phyloP scores from a whole-genome alignment of 1,140 invertebrate species.

The Ceratosolen solmsi region DNA sequence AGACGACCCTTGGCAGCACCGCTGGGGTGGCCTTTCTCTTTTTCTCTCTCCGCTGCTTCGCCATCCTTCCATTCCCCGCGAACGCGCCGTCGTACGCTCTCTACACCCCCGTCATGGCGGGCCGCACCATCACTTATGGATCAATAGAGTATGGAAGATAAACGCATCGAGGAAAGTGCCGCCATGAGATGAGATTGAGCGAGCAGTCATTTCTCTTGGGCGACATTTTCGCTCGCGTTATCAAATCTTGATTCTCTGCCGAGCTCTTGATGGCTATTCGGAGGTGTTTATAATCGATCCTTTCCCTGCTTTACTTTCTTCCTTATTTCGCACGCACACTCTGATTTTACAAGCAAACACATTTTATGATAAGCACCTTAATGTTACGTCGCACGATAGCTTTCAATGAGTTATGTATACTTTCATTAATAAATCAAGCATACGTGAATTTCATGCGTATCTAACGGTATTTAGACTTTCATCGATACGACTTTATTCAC shows the following conservation, averaged over 20 bases:
- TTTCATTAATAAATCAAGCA: no score
- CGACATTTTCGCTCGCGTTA: slow-evolving; percentile 11
- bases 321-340: neutral
- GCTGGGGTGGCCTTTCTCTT: neutral
- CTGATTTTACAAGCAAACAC: no score
- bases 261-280: neutral
- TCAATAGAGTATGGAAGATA: slow-evolving; percentile 68
- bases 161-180: slow-evolving; percentile 48
- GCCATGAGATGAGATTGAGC: slow-evolving; percentile 47
- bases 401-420: no score
- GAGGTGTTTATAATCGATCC: neutral
- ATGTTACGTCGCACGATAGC: no score
- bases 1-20: neutral
- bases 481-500: no score
- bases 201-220: slow-evolving; percentile 41
- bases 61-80: slow-evolving; percentile 8
- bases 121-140: slow-evolving; percentile 67
- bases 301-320: neutral
- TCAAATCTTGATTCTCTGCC: slow-evolving; percentile 3
- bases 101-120: slow-evolving; percentile 51
- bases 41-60: neutral
- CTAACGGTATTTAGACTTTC: no score
- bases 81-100: neutral
- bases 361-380: no score
- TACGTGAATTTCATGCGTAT: no score